Base-by-base conservation (phyloP, 2,888 invertebrate genomes). In the Apodemia duryi region DNA sequence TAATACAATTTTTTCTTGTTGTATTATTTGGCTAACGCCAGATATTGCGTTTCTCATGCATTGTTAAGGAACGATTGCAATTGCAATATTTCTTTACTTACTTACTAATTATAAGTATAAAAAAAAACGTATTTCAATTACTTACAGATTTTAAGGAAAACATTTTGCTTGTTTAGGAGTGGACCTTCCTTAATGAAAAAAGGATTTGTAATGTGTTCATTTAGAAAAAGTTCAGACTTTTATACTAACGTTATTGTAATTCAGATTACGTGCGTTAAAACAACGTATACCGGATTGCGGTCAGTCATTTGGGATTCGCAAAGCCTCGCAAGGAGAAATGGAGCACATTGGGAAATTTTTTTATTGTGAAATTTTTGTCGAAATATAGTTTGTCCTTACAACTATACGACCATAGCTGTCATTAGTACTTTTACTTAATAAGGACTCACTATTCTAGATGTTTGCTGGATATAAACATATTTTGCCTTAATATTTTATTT, bases 91-190 rank as follows among this genome's bases (percentile, higher is more conserved):
- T 21, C 21, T 21, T 21, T 21, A 21, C 21, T 21, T 21, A 21
- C 21, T 21, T 21, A 21, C 21, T 21, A 21, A 21, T 21, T 21
- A 21, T 21, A 21, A 21, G 21, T 21, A 21, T n/a, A n/a, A 3
- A 43, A 10, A 43, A 43, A 43, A 2, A 3, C 2, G 11, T 43
- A 43, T 43, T 43, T 3, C 5, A 63, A 41, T 65, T 68, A 74
- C 91, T 88, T 80, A 91, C 91, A 90, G 88, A 88, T 90, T 90
- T 89, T 70, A 89, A 84, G 81, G 89, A 85, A 80, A 86, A 86
- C 91, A 91, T 91, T 77, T 88, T 90, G 88, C 83, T 82, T 87
- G 76, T 64, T 80, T 80, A 80, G 76, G 74, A 77, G 76, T 75
- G 74, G 82, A 89, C 90, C 91, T 91, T 91, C 88, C 88, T 86